These are phyloP conservation scores for Polydrusus pterygomalis DNA, from an alignment of 2,888 invertebrate genomes.

Conservation along the genomic window DNA sequence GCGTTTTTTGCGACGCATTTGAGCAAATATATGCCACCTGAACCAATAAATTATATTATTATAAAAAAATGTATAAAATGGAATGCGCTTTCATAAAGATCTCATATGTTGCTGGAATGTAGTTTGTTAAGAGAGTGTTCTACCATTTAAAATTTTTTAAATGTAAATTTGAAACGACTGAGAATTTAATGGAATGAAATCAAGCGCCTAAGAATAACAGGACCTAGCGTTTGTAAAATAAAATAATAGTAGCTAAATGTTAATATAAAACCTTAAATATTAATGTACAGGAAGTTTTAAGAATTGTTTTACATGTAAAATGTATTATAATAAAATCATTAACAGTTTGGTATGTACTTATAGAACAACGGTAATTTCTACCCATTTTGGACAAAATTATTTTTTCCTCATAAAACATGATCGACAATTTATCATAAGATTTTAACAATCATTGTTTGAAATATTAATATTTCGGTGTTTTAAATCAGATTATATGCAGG, in stretches of 20 bases:
- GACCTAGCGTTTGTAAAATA: slow-evolving; percentile 2
- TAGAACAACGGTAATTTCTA: too few species aligned
- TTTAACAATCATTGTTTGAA: too few species aligned
- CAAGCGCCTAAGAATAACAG: slow-evolving; percentile 18
- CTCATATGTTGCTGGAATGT: slow-evolving; percentile 35
- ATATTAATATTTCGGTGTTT: too few species aligned
- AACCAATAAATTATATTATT: background rate
- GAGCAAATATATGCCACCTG: background rate
- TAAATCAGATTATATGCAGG: too few species aligned
- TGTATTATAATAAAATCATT: too few species aligned
- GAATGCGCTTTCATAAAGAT: slow-evolving; percentile 44
- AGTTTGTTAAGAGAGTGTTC: background rate
- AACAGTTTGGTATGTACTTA: too few species aligned
- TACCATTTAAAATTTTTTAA: slow-evolving; percentile 14
- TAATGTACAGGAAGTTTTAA: slow-evolving; percentile 2
- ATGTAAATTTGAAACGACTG: slow-evolving; percentile 33
- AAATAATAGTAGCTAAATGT: background rate
- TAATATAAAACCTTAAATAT: slow-evolving; percentile 1
- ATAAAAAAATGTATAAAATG: slow-evolving; percentile 31
- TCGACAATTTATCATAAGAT: too few species aligned
- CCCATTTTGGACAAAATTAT: too few species aligned
- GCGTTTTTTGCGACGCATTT: too few species aligned
- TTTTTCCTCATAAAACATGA: too few species aligned
- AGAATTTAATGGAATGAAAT: slow-evolving; percentile 17
- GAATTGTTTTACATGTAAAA: too few species aligned